Conservation (phyloP, 2,797 vertebrate species). For the Netta rufina region DNA sequence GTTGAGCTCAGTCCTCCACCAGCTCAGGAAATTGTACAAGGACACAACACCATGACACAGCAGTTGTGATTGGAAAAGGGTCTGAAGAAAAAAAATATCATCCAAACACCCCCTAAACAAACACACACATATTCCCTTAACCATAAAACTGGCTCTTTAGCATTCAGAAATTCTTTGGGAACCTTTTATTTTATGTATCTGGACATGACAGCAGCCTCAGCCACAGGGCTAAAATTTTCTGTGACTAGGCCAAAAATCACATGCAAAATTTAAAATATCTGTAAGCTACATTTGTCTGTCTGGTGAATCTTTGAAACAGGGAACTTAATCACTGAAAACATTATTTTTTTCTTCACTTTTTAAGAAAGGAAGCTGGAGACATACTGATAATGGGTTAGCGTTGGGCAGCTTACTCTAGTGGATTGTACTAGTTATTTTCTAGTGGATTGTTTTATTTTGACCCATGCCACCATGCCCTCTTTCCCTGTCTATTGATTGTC, state of each 20-base stretch:
- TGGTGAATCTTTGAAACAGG: neutral
- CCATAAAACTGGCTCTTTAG: neutral
- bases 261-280: neutral
- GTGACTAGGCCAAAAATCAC: no score
- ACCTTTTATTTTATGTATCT: rapidly evolving
- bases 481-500: neutral
- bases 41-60: neutral
- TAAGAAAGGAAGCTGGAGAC: neutral
- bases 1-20: neutral
- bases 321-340: rapidly evolving
- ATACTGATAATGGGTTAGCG: neutral
- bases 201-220: neutral
- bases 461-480: neutral
- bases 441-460: neutral
- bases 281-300: rapidly evolving
- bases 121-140: rapidly evolving
- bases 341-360: neutral
- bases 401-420: neutral
- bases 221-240: rapidly evolving
- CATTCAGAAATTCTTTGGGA: neutral
- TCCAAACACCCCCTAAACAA: neutral
- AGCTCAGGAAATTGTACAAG: neutral
- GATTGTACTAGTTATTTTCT: no score
- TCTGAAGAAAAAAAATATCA: rapidly evolving
- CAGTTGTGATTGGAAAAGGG: neutral